Evolutionary conservation across 2,113 vertebrate species (phyloP).

Genomic region (Cathartes aura): DNA sequence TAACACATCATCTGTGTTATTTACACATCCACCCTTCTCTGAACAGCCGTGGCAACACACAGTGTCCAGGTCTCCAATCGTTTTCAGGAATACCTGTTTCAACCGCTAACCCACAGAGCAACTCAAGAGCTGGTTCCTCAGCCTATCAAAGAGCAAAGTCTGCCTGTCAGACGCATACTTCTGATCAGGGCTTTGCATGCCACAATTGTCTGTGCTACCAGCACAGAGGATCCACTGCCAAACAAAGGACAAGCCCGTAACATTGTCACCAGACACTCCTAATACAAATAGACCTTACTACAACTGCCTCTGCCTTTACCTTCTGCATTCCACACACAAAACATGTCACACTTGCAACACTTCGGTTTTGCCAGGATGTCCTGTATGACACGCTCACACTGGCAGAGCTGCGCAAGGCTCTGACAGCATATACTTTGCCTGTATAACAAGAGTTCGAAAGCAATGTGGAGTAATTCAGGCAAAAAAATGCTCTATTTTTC

Average conservation of each 20-base stretch:
- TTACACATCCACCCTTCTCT: neutral
- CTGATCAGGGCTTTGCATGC: neutral
- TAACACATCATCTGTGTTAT: neutral
- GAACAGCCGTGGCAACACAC: accelerated
- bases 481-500: neutral
- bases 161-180: neutral
- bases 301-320: neutral
- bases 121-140: neutral
- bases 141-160: neutral
- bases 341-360: neutral
- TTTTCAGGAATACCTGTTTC: neutral
- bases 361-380: neutral
- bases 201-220: neutral
- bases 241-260: neutral
- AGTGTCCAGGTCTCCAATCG: too few species aligned
- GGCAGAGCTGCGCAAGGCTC: neutral
- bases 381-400: neutral
- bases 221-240: neutral
- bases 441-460: neutral
- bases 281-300: neutral
- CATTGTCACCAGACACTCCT: neutral
- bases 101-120: neutral
- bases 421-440: neutral
- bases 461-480: neutral
- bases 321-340: neutral